Percentiles rank a stretch among this genome's conserved stretches.
Conservation (phyloP, 2,888 invertebrate genomes). For the Isoperla grammatica region DNA sequence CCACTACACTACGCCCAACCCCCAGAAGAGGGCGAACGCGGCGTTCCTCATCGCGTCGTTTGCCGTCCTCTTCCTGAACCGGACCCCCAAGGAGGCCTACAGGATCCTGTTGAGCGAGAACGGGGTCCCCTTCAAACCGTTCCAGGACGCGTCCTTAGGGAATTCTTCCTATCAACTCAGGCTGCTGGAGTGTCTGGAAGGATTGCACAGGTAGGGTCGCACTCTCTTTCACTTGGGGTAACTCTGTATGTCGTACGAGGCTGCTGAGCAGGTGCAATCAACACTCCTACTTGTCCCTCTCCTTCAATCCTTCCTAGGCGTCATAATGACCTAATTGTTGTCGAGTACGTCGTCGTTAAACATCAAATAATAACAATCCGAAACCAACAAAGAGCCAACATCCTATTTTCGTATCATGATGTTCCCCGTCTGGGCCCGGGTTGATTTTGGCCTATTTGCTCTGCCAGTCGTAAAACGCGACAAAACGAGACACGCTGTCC, state of each 20-base stretch:
- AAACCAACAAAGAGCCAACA: too few relatives aligned
- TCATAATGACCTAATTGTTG: not conserved
- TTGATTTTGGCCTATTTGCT: too few relatives aligned
- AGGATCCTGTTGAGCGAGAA: conserved; percentile 51
- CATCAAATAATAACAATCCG: too few relatives aligned
- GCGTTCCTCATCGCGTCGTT: conserved; percentile 82
- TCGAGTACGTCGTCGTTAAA: not conserved
- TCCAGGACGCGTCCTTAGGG: conserved; percentile 78
- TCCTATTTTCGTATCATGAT: too few relatives aligned
- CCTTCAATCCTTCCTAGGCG: too few relatives aligned
- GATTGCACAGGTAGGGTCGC: conserved; percentile 20
- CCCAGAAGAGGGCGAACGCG: conserved; percentile 75
- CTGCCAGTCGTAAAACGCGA: too few relatives aligned
- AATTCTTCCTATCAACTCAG: conserved; percentile 65
- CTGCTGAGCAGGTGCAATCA: too few relatives aligned
- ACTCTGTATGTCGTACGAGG: too few relatives aligned
- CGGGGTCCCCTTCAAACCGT: conserved; percentile 47
- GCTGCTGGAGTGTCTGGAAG: conserved; percentile 51
- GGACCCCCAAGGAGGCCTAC: conserved; percentile 64
- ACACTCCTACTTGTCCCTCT: too few relatives aligned
- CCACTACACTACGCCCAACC: conserved; percentile 71
- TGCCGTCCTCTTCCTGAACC: conserved; percentile 64
- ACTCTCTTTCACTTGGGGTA: not conserved
- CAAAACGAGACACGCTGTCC: too few relatives aligned
- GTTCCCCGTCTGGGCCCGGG: too few relatives aligned